A percentile compares a stretch with the other conserved stretches of the same genome.
Evolutionary conservation across 1,140 invertebrate species (phyloP).

Genomic region (Tachypleus tridentatus): DNA sequence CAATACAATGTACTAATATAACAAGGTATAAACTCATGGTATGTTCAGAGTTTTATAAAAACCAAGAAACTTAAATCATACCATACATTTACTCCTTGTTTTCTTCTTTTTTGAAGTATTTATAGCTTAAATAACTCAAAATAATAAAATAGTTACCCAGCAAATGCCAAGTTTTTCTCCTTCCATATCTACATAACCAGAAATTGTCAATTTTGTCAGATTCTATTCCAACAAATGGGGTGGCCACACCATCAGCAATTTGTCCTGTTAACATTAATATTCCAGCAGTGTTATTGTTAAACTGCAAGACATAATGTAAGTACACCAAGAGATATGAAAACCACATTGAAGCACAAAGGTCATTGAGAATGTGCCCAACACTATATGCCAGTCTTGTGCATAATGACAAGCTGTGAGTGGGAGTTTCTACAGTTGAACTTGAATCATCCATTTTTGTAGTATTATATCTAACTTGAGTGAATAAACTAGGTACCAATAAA

Average conservation of each 20-base stretch:
- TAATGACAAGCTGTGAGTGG: constrained; percentile 17
- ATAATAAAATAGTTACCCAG: constrained; percentile 48
- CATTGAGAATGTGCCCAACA: constrained; percentile 81
- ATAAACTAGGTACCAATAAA: too few species aligned
- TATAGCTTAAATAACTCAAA: neutral
- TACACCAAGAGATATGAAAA: constrained; percentile 85
- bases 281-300: constrained; percentile 61
- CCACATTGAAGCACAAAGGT: constrained; percentile 93
- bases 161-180: constrained; percentile 83
- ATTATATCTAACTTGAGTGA: too few species aligned
- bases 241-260: constrained; percentile 75
- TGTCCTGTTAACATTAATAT: constrained; percentile 70
- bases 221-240: constrained; percentile 76
- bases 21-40: too few species aligned
- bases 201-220: constrained; percentile 54
- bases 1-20: too few species aligned
- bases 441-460: too few species aligned
- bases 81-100: too few species aligned
- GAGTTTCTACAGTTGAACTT: neutral
- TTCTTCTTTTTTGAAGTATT: neutral
- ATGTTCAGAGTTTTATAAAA: too few species aligned
- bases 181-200: constrained; percentile 58
- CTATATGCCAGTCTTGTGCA: constrained; percentile 44
- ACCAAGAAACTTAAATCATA: too few species aligned
- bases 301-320: constrained; percentile 34